These are phyloP conservation scores for Anas bahamensis DNA, from an alignment of 2,797 vertebrate genomes.

Conservation along the genomic window DNA sequence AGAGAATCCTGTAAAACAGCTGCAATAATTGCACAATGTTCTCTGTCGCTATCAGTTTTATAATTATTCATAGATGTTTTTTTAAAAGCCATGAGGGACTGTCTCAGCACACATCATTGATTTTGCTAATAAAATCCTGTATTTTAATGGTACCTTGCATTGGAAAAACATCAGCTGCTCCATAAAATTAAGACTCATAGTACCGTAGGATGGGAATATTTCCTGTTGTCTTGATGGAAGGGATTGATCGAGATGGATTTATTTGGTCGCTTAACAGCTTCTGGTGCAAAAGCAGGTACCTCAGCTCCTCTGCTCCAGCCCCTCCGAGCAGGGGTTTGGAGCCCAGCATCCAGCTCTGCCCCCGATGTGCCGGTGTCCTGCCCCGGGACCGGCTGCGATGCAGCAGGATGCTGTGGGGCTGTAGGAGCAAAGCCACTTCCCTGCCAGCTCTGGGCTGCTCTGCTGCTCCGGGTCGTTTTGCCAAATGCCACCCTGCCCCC, in stretches of 20 bases:
- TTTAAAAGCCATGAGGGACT: background rate
- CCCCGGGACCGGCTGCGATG: rapidly evolving
- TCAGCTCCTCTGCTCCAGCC: background rate
- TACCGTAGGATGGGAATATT: background rate
- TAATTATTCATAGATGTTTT: slow-evolving; percentile 18
- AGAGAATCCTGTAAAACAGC: slow-evolving; percentile 32
- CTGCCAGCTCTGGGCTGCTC: background rate
- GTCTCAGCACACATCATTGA: slow-evolving; percentile 29
- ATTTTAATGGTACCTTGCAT: slow-evolving; percentile 49
- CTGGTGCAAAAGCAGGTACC: background rate
- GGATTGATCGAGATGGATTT: slow-evolving; percentile 41
- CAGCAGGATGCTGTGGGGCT: background rate
- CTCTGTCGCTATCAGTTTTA: slow-evolving; percentile 21
- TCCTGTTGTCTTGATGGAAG: slow-evolving; percentile 3
- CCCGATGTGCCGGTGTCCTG: background rate
- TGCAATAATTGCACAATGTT: slow-evolving; percentile 27
- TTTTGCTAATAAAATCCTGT: slow-evolving; percentile 61
- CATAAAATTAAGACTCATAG: slow-evolving; percentile 32
- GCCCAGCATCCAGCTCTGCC: background rate
- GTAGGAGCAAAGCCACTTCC: background rate
- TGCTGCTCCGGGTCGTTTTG: background rate
- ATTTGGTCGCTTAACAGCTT: background rate
- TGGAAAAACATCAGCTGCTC: slow-evolving; percentile 40
- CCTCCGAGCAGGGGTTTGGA: background rate
- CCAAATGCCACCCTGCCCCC: background rate